Percentiles rank a stretch among this genome's conserved stretches.
phyloP scores from a whole-genome alignment of 2,797 vertebrate species.

The Acanthis flammea region DNA sequence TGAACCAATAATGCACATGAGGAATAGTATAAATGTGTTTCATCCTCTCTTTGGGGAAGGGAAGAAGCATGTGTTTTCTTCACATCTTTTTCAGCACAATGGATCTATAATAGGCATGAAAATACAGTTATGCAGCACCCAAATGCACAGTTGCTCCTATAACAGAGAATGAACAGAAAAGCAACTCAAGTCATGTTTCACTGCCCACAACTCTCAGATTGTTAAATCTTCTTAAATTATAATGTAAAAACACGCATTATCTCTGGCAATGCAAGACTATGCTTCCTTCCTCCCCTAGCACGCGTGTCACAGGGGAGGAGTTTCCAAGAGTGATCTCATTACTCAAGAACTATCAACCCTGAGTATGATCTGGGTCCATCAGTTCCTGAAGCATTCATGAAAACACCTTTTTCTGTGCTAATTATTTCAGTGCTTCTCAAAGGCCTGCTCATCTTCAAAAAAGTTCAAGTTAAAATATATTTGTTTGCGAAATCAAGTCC shows the following conservation, averaged over 20 bases:
- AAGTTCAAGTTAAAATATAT: not conserved
- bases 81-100: not conserved
- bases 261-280: not conserved
- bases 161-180: not conserved
- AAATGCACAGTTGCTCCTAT: not conserved
- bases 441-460: not conserved
- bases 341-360: not conserved
- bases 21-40: not conserved
- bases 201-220: not conserved
- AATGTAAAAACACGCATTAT: not conserved
- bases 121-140: not conserved
- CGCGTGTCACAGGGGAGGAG: fast-evolving
- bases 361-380: not conserved
- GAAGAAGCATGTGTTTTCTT: not conserved
- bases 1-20: not conserved
- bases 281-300: not conserved
- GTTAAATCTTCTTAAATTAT: not conserved
- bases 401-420: not conserved
- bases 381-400: not conserved
- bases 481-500: not conserved
- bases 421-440: not conserved
- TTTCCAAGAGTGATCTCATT: not conserved
- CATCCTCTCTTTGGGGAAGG: not conserved
- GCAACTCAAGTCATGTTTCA: not conserved
- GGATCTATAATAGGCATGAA: not conserved